Evolutionary conservation across 1,140 invertebrate genomes (phyloP), one percentile per base, ranked within the genome.

Genomic region (Drosophila nebulosa): DNA sequence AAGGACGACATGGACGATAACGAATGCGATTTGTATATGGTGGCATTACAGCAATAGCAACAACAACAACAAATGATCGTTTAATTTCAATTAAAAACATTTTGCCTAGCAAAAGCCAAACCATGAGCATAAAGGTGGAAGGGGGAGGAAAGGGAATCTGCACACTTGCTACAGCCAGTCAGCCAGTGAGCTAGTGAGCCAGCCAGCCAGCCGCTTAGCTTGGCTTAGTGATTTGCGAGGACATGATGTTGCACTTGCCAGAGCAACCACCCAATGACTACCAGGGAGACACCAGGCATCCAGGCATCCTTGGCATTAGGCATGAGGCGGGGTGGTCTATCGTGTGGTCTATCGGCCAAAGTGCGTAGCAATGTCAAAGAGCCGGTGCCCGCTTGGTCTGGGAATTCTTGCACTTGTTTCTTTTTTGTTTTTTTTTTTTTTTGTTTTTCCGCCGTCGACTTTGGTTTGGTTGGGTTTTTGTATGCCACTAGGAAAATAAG

Each of bases 51-150:
- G 16, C 58, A 86, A 85, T 64, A 85, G 60, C 62, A 84, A 32
- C 56, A 57, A 39, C 59, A 69, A 72, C 75, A 88, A 89, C 89
- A 89, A 89, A 83, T 79, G 89, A 90, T 90, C 89, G 89, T 90
- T 90, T 90, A 90, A 90, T 90, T 90, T 89, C 89, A 90, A 90
- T 90, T 90, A 90, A 88, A 90, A 83, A 80, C 70, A 83, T 78
- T 83, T 85, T 79, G 39, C 72, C 64, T 73, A 66, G 56, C 78
- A 86, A 90, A 88, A 84, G 79, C 77, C 79, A 90, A 88, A 90
- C 85, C 78, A 79, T 74, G 74, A 75, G 68, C 35, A 67, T 46
- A 14, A 26, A 42, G 24, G 27, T 36, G 50, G 50, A 14, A 10
- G 14, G 50, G 9, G 9, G 16, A 59, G 30, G 55, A 21, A 50